Conservation (phyloP, 2,113 vertebrate genomes). For the Girardinichthys multiradiatus region DNA sequence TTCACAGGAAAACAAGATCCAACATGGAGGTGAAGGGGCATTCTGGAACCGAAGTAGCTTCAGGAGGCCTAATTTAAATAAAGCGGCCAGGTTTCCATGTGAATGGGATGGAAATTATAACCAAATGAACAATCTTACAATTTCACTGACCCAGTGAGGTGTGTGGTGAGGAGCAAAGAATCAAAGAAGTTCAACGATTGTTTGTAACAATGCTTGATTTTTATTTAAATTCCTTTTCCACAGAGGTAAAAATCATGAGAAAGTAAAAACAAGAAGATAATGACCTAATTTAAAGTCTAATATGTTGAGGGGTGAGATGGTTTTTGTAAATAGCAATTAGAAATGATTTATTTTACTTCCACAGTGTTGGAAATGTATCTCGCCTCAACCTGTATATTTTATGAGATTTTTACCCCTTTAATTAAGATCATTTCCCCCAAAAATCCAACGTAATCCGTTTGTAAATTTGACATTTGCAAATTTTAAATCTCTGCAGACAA, state of each 20-base stretch:
- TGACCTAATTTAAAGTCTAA: not conserved
- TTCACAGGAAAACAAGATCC: constrained; percentile 44
- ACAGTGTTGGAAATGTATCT: not conserved
- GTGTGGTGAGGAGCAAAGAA: not conserved
- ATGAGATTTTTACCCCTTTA: not conserved
- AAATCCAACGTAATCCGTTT: too few species aligned
- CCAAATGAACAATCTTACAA: not conserved
- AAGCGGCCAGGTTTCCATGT: not conserved
- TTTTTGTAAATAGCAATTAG: not conserved
- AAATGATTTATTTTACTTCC: not conserved
- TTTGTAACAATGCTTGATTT: not conserved
- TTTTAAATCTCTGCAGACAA: too few species aligned
- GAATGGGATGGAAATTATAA: not conserved
- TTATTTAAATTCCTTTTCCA: not conserved
- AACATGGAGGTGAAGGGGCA: constrained; percentile 6
- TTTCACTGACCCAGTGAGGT: not conserved
- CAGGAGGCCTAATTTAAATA: not conserved
- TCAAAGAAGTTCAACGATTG: not conserved
- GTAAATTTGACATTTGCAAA: too few species aligned
- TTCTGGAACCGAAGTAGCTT: not conserved
- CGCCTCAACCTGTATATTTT: not conserved
- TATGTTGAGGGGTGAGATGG: not conserved
- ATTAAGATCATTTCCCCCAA: not conserved
- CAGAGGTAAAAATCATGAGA: too few species aligned
- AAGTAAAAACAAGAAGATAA: not conserved